These are phyloP conservation scores for Ascidia mentula DNA, from an alignment of 23 tunicate species.

Conservation along the genomic window DNA sequence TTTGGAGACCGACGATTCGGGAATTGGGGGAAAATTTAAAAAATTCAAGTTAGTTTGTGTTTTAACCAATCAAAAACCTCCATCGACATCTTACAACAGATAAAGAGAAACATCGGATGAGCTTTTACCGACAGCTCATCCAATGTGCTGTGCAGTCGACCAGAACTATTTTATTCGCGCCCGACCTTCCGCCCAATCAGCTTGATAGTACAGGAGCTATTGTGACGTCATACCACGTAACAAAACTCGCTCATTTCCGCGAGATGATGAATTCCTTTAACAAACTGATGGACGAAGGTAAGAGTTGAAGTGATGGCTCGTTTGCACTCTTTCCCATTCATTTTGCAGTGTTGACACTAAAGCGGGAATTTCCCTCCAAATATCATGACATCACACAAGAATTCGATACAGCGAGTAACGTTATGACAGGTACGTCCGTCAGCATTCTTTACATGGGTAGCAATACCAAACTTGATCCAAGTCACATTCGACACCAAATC, in stretches of 20 bases:
- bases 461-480: no score
- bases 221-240: conserved; percentile 35
- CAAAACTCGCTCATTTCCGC: conserved; percentile 57
- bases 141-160: conserved; percentile 59
- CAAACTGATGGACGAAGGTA: conserved; percentile 48
- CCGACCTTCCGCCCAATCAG: conserved; percentile 40
- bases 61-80: no score
- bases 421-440: not conserved
- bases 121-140: conserved; percentile 63
- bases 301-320: not conserved
- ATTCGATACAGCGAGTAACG: not conserved
- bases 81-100: no score
- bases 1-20: conserved; percentile 56
- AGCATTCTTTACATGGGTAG: no score
- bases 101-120: not conserved
- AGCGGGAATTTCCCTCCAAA: not conserved
- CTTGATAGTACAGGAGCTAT: not conserved
- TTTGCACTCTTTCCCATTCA: not conserved
- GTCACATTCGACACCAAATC: no score
- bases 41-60: not conserved
- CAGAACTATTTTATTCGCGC: conserved; percentile 44
- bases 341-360: not conserved
- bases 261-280: conserved; percentile 73
- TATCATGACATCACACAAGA: not conserved
- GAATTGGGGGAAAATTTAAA: not conserved